phyloP scores from a whole-genome alignment of 1,140 invertebrate species.

The Centruroides sculpturatus region DNA sequence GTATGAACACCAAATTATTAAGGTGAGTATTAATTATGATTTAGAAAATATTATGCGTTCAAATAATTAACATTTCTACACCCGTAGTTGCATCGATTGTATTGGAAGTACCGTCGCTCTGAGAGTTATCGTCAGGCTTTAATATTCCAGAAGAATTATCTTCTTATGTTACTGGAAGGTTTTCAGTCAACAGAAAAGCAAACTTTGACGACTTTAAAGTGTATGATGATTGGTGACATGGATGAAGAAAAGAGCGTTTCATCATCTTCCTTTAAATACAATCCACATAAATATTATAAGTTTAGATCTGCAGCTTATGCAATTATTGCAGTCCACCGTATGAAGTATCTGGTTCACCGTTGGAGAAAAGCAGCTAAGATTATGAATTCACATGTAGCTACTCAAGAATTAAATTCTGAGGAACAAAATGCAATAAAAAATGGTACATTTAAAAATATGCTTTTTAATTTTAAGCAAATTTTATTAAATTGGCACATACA shows the following conservation, averaged over 20 bases:
- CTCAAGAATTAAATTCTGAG: too few species aligned
- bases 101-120: background rate
- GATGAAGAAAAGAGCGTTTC: too few species aligned
- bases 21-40: too few species aligned
- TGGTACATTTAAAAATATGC: too few species aligned
- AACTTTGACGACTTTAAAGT: too few species aligned
- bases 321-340: background rate
- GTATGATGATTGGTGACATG: too few species aligned
- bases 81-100: background rate
- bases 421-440: too few species aligned
- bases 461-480: too few species aligned
- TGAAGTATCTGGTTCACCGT: background rate
- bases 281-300: background rate
- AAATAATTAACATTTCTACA: background rate
- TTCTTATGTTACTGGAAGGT: background rate
- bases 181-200: background rate
- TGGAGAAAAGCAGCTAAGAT: background rate
- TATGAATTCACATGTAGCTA: too few species aligned
- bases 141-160: background rate
- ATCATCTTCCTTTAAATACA: too few species aligned
- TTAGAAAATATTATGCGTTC: background rate
- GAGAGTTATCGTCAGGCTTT: background rate
- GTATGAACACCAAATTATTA: too few species aligned
- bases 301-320: background rate
- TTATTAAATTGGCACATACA: too few species aligned